A percentile compares a stretch with the other conserved stretches of the same genome.
Evolutionary conservation across 2,888 invertebrate genomes (phyloP).

Genomic region (Clostera curtula): DNA sequence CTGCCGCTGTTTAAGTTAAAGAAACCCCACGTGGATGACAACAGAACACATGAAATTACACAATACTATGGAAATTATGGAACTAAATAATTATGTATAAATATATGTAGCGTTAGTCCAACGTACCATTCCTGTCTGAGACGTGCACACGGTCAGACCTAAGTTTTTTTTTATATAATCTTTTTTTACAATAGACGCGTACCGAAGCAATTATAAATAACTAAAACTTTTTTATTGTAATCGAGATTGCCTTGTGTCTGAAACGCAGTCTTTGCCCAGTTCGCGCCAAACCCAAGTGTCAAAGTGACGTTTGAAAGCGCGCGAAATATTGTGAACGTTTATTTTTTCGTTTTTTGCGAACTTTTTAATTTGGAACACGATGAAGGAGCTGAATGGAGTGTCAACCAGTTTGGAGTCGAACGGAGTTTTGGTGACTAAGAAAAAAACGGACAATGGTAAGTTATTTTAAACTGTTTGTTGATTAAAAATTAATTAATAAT

Average conservation of each 20-base stretch:
- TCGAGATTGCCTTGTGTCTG: constrained; percentile 51
- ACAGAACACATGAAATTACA: constrained; percentile 9
- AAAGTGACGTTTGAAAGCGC: constrained; percentile 64
- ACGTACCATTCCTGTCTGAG: constrained; percentile 22
- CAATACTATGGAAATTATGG: constrained; percentile 13
- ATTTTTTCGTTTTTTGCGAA: constrained; percentile 15
- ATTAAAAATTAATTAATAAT: too few relatives aligned
- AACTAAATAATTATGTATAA: constrained; percentile 25
- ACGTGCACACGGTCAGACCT: constrained; percentile 21
- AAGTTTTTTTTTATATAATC: constrained; percentile 13
- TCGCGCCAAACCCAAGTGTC: constrained; percentile 47
- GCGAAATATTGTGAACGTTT: constrained; percentile 34
- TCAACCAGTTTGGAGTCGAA: constrained; percentile 45
- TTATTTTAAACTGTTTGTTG: constrained; percentile 4
- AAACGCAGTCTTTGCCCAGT: constrained; percentile 35
- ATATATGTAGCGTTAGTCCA: constrained; percentile 21
- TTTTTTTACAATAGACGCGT: background rate
- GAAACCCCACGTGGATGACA: background rate
- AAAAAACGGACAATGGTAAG: constrained; percentile 48
- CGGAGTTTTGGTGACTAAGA: constrained; percentile 48
- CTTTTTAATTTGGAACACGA: constrained; percentile 24
- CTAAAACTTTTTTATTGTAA: constrained; percentile 30
- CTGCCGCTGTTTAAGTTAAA: too few relatives aligned
- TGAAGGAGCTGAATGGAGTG: constrained; percentile 59
- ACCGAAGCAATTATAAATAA: constrained; percentile 12